These are phyloP conservation scores for Jaculus jaculus DNA, from an alignment of 2,113 vertebrate species.

Conservation along the genomic window DNA sequence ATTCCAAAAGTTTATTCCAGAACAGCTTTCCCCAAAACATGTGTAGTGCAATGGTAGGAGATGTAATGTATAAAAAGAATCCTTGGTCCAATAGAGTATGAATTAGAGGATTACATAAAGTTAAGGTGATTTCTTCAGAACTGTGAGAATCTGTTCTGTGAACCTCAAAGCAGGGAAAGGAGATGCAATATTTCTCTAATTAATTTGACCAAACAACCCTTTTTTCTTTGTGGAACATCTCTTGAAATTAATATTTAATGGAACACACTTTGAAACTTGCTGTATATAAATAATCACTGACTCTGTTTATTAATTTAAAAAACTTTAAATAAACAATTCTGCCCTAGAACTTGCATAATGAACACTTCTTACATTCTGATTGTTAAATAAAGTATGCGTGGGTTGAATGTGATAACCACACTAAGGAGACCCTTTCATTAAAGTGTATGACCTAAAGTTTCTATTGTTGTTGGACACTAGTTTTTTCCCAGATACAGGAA, in stretches of 20 bases:
- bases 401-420: too few species aligned
- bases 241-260: background rate
- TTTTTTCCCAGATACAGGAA: background rate
- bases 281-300: background rate
- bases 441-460: background rate
- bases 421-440: background rate
- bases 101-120: background rate
- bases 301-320: background rate
- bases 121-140: background rate
- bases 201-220: background rate
- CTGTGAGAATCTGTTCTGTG: background rate
- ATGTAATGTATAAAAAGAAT: slow-evolving; percentile 1
- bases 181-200: background rate
- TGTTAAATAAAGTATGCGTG: background rate
- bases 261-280: background rate
- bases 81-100: background rate
- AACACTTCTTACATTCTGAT: background rate
- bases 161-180: background rate
- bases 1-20: slow-evolving; percentile 34
- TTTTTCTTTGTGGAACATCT: background rate
- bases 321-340: slow-evolving; percentile 33
- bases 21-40: background rate
- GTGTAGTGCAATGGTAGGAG: background rate
- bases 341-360: background rate
- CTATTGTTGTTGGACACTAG: background rate